Conservation (phyloP, 2,797 vertebrate genomes). For the Anabacerthia variegaticeps region DNA sequence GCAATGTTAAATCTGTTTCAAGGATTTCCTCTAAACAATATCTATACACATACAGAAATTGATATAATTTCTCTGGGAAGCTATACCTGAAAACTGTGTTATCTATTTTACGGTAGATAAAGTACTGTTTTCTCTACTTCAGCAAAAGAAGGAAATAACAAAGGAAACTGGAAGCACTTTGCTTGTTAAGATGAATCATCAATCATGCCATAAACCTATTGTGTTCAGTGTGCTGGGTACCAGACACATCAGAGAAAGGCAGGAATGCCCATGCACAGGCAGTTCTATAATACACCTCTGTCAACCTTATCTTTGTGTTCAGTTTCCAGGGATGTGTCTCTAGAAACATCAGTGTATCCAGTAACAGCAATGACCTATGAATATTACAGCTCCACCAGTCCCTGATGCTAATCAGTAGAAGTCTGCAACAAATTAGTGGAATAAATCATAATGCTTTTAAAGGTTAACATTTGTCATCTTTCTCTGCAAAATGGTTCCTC, state of each 20-base stretch:
- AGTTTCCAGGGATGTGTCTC: background rate
- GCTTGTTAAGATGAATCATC: background rate
- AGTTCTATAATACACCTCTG: background rate
- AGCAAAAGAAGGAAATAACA: background rate
- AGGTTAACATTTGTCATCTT: slow-evolving; percentile 31
- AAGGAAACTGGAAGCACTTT: background rate
- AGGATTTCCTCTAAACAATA: background rate
- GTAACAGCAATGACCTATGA: background rate
- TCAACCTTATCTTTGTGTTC: background rate
- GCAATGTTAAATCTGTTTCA: background rate
- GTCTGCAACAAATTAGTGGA: background rate
- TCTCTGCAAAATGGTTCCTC: background rate
- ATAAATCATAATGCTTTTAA: slow-evolving; percentile 47
- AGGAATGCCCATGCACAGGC: background rate
- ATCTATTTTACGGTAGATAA: background rate
- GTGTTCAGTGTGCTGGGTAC: background rate
- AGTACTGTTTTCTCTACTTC: background rate
- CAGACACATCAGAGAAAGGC: background rate
- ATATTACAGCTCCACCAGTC: background rate
- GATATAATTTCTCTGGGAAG: background rate
- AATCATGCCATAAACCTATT: background rate
- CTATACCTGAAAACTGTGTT: background rate
- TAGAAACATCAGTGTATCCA: background rate
- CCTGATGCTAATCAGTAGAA: background rate
- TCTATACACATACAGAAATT: background rate